phyloP scores from a whole-genome alignment of 2,888 invertebrate species.

The Bursaphelenchus okinawaensis region DNA sequence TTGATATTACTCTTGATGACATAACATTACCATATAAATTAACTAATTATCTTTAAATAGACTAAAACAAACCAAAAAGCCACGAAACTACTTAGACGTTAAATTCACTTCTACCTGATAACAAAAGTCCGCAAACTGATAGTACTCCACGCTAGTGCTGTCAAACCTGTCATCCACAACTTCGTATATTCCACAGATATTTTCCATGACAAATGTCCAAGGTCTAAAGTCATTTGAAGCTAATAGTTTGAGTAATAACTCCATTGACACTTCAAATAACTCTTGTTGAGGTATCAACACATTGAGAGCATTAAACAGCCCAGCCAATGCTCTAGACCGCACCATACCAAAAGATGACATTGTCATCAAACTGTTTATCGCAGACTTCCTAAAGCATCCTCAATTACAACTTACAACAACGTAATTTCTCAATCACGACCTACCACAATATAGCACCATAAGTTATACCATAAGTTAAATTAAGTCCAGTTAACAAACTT shows the following conservation, averaged over 20 bases:
- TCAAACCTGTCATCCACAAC: neutral
- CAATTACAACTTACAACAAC: no score
- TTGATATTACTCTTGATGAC: no score
- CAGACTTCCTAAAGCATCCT: neutral
- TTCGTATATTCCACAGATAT: neutral
- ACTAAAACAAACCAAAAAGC: no score
- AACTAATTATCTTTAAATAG: no score
- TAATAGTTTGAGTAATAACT: neutral
- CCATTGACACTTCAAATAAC: neutral
- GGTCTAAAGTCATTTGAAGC: neutral
- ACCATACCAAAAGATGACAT: neutral
- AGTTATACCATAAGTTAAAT: no score
- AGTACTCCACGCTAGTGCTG: neutral
- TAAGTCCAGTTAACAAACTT: no score
- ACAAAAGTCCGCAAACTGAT: neutral
- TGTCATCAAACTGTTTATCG: neutral
- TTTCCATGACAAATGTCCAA: neutral
- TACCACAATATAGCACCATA: no score
- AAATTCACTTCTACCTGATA: no score
- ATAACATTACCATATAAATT: no score
- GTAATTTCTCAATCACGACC: no score
- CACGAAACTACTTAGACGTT: no score
- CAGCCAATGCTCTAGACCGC: neutral
- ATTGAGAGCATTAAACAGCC: neutral
- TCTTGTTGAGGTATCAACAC: neutral